These are phyloP conservation scores for Artibeus lituratus DNA, from an alignment of 2,797 vertebrate species.

Conservation along the genomic window DNA sequence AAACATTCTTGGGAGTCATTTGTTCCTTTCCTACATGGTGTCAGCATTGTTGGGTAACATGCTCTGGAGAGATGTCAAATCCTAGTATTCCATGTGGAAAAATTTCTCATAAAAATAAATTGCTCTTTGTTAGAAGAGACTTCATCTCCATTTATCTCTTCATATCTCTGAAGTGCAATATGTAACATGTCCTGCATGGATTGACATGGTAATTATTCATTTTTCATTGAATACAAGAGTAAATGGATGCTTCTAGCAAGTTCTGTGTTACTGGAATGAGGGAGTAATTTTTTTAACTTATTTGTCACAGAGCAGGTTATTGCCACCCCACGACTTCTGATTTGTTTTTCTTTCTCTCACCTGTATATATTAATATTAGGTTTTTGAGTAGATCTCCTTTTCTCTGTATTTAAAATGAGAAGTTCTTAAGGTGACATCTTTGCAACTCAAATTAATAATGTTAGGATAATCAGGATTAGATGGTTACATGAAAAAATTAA, in stretches of 20 bases:
- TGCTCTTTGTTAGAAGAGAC: conserved; percentile 46
- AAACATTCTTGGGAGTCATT: conserved; percentile 18
- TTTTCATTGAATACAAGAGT: conserved; percentile 56
- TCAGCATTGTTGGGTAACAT: conserved; percentile 23
- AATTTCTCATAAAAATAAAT: conserved; percentile 59
- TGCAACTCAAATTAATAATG: background rate
- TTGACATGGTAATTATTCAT: conserved; percentile 44
- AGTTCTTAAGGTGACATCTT: background rate
- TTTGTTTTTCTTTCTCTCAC: background rate
- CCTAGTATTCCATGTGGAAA: conserved; percentile 50
- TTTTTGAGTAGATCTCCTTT: background rate
- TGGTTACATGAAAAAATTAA: background rate
- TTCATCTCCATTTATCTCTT: conserved; percentile 51
- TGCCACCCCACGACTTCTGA: background rate
- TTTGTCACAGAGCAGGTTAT: conserved; percentile 19
- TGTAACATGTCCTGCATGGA: conserved; percentile 62
- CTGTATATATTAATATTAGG: background rate
- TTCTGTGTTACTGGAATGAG: background rate
- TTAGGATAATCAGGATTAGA: background rate
- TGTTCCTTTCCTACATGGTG: background rate
- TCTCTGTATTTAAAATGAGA: background rate
- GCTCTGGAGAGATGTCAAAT: conserved; percentile 32
- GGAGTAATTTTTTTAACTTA: background rate
- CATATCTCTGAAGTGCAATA: conserved; percentile 54
- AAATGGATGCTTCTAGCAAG: conserved; percentile 64